These are phyloP conservation scores for Lomographa bimaculata DNA, from an alignment of 2,888 invertebrate species.

Conservation along the genomic window DNA sequence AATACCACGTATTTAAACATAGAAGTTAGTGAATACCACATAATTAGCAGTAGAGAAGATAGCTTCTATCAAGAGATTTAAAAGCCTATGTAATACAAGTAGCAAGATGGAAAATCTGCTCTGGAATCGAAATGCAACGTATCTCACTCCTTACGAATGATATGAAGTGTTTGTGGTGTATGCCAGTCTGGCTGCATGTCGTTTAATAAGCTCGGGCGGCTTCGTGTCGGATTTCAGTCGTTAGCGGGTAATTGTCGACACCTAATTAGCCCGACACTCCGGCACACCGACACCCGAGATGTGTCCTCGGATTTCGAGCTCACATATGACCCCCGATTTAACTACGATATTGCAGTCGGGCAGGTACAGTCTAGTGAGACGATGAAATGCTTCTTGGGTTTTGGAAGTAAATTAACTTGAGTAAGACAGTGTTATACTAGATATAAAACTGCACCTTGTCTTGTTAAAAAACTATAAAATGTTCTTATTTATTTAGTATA, in stretches of 20 bases:
- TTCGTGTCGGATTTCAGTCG: slow-evolving; percentile 71
- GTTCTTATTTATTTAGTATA: too few species aligned
- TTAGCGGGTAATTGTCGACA: slow-evolving; percentile 76
- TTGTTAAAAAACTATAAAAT: too few species aligned
- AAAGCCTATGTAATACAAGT: not conserved
- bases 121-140: slow-evolving; percentile 20
- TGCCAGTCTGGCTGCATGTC: slow-evolving; percentile 43
- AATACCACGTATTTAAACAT: slow-evolving; percentile 9
- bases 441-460: too few species aligned
- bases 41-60: slow-evolving; percentile 9
- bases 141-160: slow-evolving; percentile 28
- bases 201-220: slow-evolving; percentile 68
- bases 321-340: slow-evolving; percentile 72
- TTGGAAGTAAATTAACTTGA: not conserved
- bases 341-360: slow-evolving; percentile 37
- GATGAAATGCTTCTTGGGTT: slow-evolving; percentile 19
- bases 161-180: slow-evolving; percentile 43
- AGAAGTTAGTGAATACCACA: slow-evolving; percentile 4
- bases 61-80: not conserved
- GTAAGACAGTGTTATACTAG: too few species aligned
- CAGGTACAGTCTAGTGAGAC: slow-evolving; percentile 17
- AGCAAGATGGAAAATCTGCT: too few species aligned
- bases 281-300: slow-evolving; percentile 52
- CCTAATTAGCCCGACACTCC: slow-evolving; percentile 73
- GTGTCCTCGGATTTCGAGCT: slow-evolving; percentile 46